Evolutionary conservation across 2,113 vertebrate species (phyloP).

Genomic region (Cebus imitator): DNA sequence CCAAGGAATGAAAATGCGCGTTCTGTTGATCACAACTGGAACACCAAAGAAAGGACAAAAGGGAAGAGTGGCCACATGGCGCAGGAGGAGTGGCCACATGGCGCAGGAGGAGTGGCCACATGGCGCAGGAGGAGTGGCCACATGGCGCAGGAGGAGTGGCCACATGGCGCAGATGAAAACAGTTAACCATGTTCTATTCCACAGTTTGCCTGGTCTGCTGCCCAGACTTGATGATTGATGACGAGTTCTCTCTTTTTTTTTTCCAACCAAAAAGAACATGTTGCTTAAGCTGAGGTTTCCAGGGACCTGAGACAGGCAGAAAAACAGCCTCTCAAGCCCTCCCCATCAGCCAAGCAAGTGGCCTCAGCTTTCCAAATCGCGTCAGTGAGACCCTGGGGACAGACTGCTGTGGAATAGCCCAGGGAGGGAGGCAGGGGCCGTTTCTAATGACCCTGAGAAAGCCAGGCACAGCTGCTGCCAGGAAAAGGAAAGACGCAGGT

Average conservation of each 20-base stretch:
- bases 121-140: accelerated
- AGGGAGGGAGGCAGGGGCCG: accelerated
- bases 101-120: neutral
- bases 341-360: neutral
- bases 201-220: neutral
- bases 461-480: accelerated
- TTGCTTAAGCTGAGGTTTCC: neutral
- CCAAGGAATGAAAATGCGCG: accelerated
- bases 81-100: accelerated
- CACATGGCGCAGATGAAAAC: accelerated
- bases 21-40: neutral
- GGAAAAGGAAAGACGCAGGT: neutral
- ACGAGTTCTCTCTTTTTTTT: neutral
- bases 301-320: neutral
- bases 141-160: accelerated
- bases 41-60: neutral
- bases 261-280: neutral
- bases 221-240: neutral
- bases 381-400: accelerated
- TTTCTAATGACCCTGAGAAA: neutral
- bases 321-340: too few relatives aligned
- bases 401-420: accelerated
- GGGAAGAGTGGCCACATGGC: neutral
- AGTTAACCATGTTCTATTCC: accelerated
- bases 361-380: too few relatives aligned